These are phyloP conservation scores for Andricus curvator DNA, from an alignment of 2,888 invertebrate genomes.

Conservation along the genomic window DNA sequence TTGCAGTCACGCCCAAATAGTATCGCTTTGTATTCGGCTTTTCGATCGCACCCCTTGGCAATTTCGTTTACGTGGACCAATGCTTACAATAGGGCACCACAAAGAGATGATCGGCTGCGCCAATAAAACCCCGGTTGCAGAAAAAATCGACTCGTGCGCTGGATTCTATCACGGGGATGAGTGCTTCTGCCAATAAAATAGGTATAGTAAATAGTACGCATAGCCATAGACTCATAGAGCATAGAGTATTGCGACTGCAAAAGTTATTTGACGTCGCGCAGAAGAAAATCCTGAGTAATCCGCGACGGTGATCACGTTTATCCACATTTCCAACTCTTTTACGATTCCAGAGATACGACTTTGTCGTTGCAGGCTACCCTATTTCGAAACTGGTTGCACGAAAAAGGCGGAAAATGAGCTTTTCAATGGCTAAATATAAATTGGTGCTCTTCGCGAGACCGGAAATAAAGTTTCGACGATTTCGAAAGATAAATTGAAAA, in stretches of 20 bases:
- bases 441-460: not conserved
- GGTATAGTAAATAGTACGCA: not conserved
- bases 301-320: slow-evolving; percentile 25
- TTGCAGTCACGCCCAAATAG: slow-evolving; percentile 72
- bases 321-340: slow-evolving; percentile 29
- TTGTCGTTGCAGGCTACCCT: slow-evolving; percentile 5
- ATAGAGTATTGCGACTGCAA: slow-evolving; percentile 20
- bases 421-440: slow-evolving; percentile 29
- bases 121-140: slow-evolving; percentile 73
- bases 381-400: slow-evolving; percentile 30
- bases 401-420: slow-evolving; percentile 16
- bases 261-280: slow-evolving; percentile 56
- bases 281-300: slow-evolving; percentile 52
- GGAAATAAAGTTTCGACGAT: not conserved
- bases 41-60: slow-evolving; percentile 67
- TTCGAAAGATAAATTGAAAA: slow-evolving; percentile 9
- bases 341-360: slow-evolving; percentile 19
- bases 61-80: slow-evolving; percentile 76
- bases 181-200: slow-evolving; percentile 71
- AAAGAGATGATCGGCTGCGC: slow-evolving; percentile 73
- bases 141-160: slow-evolving; percentile 72
- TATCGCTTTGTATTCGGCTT: slow-evolving; percentile 58
- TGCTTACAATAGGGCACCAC: slow-evolving; percentile 71
- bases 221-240: too few relatives aligned
- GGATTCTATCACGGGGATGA: slow-evolving; percentile 73